These are phyloP conservation scores for Dipodomys ordii DNA, from an alignment of 2,113 vertebrate genomes.

Conservation along the genomic window DNA sequence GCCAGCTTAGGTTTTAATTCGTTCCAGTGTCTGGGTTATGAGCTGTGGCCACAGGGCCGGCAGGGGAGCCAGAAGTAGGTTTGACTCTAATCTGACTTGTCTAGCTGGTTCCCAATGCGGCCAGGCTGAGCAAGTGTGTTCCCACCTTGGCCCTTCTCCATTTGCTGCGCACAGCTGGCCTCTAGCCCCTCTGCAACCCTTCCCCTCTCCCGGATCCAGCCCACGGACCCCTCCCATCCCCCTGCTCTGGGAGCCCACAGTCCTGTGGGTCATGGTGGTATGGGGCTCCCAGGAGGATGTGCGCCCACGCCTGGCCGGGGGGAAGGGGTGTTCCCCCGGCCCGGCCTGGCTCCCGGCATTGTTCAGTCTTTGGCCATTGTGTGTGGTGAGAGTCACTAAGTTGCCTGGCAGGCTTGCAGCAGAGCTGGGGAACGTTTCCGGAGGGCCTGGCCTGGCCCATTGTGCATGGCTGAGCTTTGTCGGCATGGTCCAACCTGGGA, in stretches of 20 bases:
- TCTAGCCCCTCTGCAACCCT: background rate
- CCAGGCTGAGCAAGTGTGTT: background rate
- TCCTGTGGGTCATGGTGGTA: background rate
- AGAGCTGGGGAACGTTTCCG: slow-evolving; percentile 52
- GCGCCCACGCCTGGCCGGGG: background rate
- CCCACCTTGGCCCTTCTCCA: background rate
- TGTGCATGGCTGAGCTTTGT: slow-evolving; percentile 20
- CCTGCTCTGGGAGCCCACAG: background rate
- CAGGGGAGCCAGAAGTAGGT: slow-evolving; percentile 62
- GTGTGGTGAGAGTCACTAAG: slow-evolving; percentile 45
- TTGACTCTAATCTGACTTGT: slow-evolving; percentile 55
- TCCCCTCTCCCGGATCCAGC: background rate
- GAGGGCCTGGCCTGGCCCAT: background rate
- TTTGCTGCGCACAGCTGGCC: background rate
- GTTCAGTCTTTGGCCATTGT: slow-evolving; percentile 57
- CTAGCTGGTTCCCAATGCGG: slow-evolving; percentile 43
- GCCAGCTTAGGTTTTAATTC: slow-evolving; percentile 9
- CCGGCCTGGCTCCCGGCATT: background rate
- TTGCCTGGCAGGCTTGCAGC: slow-evolving; percentile 49
- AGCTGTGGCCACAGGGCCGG: background rate
- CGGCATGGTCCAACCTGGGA: background rate
- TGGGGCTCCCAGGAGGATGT: slow-evolving; percentile 59
- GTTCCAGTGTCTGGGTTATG: no score
- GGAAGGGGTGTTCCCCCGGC: slow-evolving; percentile 53
- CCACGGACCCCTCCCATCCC: no score